These are phyloP conservation scores for Axinella damicornis DNA, from an alignment of 37 sponge, comb jelly and placozoan species.

Conservation along the genomic window DNA sequence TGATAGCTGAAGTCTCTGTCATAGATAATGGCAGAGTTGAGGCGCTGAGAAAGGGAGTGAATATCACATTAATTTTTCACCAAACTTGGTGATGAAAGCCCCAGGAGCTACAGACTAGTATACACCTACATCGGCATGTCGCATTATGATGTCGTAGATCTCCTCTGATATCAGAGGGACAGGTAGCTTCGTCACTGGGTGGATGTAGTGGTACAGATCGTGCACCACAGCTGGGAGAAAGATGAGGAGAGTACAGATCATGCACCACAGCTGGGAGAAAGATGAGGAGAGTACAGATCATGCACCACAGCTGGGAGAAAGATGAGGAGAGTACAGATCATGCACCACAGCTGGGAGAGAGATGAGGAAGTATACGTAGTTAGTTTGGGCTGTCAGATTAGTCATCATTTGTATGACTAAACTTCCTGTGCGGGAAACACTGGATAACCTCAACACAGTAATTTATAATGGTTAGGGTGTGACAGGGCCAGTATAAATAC, in stretches of 20 bases:
- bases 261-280: not conserved
- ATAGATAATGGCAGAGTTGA: slow-evolving; percentile 96
- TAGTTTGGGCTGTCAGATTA: too few relatives aligned
- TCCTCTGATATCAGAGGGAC: slow-evolving; percentile 93
- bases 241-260: too few relatives aligned
- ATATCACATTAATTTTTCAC: not conserved
- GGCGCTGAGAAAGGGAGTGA: slow-evolving; percentile 48
- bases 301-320: slow-evolving; percentile 84
- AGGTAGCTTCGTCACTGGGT: slow-evolving; percentile 75
- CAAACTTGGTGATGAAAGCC: not conserved
- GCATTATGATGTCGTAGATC: slow-evolving; percentile 74
- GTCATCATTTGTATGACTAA: too few relatives aligned
- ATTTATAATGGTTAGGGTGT: too few relatives aligned
- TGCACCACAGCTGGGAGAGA: slow-evolving; percentile 73
- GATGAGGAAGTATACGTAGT: too few relatives aligned
- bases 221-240: slow-evolving; percentile 73
- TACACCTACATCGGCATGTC: slow-evolving; percentile 71
- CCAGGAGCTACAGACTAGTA: not conserved
- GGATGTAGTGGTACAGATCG: slow-evolving; percentile 85
- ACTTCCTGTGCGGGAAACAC: too few relatives aligned
- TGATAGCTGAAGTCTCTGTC: slow-evolving; percentile 93
- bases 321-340: slow-evolving; percentile 64
- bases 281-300: slow-evolving; percentile 68
- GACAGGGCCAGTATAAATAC: too few relatives aligned
- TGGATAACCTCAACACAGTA: too few relatives aligned